Evolutionary conservation across 92 coral and sea anemone genomes (phyloP).

Genomic region (Plumapathes pennacea): DNA sequence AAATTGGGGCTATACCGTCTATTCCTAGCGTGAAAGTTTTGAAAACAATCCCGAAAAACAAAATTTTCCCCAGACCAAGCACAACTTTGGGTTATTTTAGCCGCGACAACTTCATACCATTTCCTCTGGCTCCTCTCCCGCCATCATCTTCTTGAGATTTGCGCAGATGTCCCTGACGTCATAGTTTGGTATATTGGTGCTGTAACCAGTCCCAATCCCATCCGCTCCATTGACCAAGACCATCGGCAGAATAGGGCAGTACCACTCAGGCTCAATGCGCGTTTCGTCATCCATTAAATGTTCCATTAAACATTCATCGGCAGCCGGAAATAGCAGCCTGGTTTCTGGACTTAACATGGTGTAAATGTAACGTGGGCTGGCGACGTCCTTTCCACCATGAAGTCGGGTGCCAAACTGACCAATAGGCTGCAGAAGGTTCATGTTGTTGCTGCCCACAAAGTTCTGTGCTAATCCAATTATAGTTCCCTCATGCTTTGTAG

Average conservation of each 20-base stretch:
- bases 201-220: slow-evolving; percentile 98
- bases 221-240: slow-evolving; percentile 89
- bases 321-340: slow-evolving; percentile 62
- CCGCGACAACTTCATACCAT: slow-evolving; percentile 61
- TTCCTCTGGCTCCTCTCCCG: slow-evolving; percentile 70
- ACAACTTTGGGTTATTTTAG: too few species aligned
- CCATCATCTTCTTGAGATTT: slow-evolving; percentile 70
- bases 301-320: slow-evolving; percentile 75
- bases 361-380: slow-evolving; percentile 97
- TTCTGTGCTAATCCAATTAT: slow-evolving; percentile 96
- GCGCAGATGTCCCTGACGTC: slow-evolving; percentile 72
- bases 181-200: slow-evolving; percentile 94
- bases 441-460: slow-evolving; percentile 97
- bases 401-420: slow-evolving; percentile 99
- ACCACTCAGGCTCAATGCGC: slow-evolving; percentile 97
- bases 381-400: slow-evolving; percentile 96
- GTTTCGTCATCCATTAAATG: slow-evolving; percentile 87
- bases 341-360: slow-evolving; percentile 88
- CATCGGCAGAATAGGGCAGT: slow-evolving; percentile 88
- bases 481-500: slow-evolving; percentile 81
- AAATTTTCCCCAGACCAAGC: too few species aligned
- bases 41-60: too few species aligned
- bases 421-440: slow-evolving; percentile 83
- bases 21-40: too few species aligned
- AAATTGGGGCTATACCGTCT: too few species aligned